Evolutionary conservation across 1,140 invertebrate species (phyloP), one percentile per base, ranked within the genome.

Genomic region (Lasioglossum baleicum): DNA sequence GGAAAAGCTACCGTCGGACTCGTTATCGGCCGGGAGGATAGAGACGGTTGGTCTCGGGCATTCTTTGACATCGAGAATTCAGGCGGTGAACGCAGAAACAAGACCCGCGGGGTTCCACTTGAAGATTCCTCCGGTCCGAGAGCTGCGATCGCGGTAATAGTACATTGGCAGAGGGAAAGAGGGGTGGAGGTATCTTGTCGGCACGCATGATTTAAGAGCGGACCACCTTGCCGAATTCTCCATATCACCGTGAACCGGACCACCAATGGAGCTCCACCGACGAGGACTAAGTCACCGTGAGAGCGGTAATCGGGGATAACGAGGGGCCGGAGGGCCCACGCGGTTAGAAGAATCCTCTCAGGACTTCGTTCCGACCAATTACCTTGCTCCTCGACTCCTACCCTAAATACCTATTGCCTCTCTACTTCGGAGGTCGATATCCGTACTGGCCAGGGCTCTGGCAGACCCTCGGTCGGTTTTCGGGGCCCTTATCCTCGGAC

Each of bases 301-400:
- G 76, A 80, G 69, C 71, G 68, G 74, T 77, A 80, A 82, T 75
- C 67, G 60, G 60, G 80, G 83, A 80, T 85, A 85, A 84, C 80
- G 80, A 86, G 77, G 61, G 64, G 70, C n/a, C 75, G 63, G 66
- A 66, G 51, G 66, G 68, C 63, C 64, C 75, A 66, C 80, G 68
- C 71, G 65, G 81, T 82, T 69, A 73, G 76, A 71, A 75, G 76
- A 71, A 75, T 73, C 73, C 80, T 82, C 69, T 61, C 61, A 53
- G 75, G 63, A 78, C 61, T 68, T 73, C 51, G 15, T 88, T 87
- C 83, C 86, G 88, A 80, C 88, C 83, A 88, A 88, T 89, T 89
- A 88, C 84, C 83, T 80, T 80, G 81, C 68, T 83, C 61, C 74
- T 74, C 70, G 51, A 42, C 56, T 80, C 63, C 83, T 80, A 85